Percentiles rank a stretch among this genome's conserved stretches.
These are phyloP conservation scores for Apamea sordens DNA, from an alignment of 2,888 invertebrate species.

Conservation along the genomic window DNA sequence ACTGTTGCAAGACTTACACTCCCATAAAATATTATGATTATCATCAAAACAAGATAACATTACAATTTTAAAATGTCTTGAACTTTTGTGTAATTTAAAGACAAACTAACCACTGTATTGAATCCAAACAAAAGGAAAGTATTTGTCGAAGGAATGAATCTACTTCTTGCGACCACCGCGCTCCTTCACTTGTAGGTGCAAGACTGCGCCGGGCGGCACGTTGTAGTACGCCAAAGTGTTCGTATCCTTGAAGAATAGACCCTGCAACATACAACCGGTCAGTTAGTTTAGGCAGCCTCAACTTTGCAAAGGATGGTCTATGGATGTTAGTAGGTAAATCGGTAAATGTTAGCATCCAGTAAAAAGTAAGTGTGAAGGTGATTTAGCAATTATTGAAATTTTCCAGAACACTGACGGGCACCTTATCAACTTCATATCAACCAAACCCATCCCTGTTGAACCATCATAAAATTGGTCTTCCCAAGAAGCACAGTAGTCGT, in stretches of 20 bases:
- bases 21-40: neutral
- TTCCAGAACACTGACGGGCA: no score
- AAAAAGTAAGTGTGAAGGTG: neutral
- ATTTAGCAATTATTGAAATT: neutral
- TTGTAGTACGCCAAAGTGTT: constrained; percentile 99
- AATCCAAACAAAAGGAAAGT: neutral
- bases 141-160: constrained; percentile 3
- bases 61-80: neutral
- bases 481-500: neutral
- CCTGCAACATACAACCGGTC: constrained; percentile 90
- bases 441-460: neutral
- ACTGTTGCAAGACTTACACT: constrained; percentile 22
- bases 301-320: neutral
- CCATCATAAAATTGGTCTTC: neutral
- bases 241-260: constrained; percentile 99
- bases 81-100: neutral
- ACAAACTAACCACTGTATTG: neutral
- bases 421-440: neutral
- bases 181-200: constrained; percentile 98
- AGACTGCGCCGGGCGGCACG: constrained; percentile 94
- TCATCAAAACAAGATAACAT: neutral
- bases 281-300: neutral
- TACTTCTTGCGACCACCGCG: constrained; percentile 99
- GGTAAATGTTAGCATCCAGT: neutral
- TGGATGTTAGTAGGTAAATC: neutral